Percentiles rank a stretch among this genome's conserved stretches.
These are phyloP conservation scores for Amphiprion percula DNA, from an alignment of 2,113 vertebrate genomes.

Conservation along the genomic window DNA sequence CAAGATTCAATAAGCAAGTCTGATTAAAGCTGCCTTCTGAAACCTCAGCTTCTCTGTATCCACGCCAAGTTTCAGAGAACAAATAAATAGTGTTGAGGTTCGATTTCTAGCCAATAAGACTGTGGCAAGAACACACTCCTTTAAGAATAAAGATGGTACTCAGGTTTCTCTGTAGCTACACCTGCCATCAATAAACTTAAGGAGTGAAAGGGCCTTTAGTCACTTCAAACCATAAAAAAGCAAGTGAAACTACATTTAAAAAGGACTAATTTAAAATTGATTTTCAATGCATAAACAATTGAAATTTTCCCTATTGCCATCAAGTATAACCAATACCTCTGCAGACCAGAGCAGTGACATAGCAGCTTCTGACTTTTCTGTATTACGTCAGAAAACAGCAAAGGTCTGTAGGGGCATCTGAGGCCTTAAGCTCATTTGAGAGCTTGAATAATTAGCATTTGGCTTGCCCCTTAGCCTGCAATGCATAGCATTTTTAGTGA, in stretches of 20 bases:
- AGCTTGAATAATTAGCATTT: constrained; percentile 77
- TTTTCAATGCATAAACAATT: constrained; percentile 76
- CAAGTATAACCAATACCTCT: constrained; percentile 83
- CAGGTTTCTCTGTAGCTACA: constrained; percentile 93
- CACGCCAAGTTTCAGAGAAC: constrained; percentile 89
- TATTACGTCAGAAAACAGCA: constrained; percentile 88
- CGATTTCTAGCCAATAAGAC: constrained; percentile 83
- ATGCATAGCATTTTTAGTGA: constrained; percentile 84
- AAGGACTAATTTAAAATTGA: constrained; percentile 83
- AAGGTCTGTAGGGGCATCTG: constrained; percentile 79
- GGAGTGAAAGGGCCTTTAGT: constrained; percentile 64
- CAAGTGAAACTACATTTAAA: constrained; percentile 78
- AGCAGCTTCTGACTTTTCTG: constrained; percentile 90
- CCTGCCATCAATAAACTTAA: constrained; percentile 83
- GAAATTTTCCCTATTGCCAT: constrained; percentile 46
- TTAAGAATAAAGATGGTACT: constrained; percentile 73
- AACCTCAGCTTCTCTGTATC: constrained; percentile 92
- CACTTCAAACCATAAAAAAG: constrained; percentile 64
- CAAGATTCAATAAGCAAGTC: constrained; percentile 59
- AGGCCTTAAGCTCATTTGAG: constrained; percentile 55
- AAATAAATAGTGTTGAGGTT: constrained; percentile 89
- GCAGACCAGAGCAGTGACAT: constrained; percentile 85
- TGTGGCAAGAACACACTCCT: constrained; percentile 68
- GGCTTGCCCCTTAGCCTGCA: constrained; percentile 83
- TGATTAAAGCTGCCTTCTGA: constrained; percentile 90